Evolutionary conservation across 2,113 vertebrate species (phyloP).

Genomic region (Serilophus lunatus): DNA sequence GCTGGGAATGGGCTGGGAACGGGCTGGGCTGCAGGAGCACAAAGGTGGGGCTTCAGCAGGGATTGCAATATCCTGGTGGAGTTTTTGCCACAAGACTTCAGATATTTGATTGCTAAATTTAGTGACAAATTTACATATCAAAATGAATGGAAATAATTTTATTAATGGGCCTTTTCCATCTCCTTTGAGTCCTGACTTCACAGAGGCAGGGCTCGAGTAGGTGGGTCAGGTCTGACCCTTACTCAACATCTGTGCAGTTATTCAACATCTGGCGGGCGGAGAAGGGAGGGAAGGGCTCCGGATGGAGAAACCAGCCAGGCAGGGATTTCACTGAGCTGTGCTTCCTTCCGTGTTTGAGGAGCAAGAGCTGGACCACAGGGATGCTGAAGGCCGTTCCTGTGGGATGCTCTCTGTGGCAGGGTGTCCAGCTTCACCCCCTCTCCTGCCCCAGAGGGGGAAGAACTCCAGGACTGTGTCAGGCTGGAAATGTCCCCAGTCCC

Average conservation of each 20-base stretch:
- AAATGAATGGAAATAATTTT: constrained; percentile 46
- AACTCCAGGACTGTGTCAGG: rapidly evolving
- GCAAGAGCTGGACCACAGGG: background rate
- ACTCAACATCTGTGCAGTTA: background rate
- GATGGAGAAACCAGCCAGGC: background rate
- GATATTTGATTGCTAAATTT: background rate
- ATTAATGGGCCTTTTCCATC: constrained; percentile 57
- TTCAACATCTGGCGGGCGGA: background rate
- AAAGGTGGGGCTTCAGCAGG: constrained; percentile 25
- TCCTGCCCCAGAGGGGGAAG: background rate
- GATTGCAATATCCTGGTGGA: background rate
- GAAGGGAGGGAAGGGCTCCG: background rate
- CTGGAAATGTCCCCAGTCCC: background rate
- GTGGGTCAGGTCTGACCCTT: constrained; percentile 21
- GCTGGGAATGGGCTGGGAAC: no score
- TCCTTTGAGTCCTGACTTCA: constrained; percentile 36
- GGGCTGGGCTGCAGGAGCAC: constrained; percentile 2
- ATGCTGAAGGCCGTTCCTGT: background rate
- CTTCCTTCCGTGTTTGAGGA: background rate
- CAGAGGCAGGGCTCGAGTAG: constrained; percentile 29
- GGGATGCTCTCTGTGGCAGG: background rate
- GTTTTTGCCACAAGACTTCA: background rate
- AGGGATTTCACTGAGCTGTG: background rate
- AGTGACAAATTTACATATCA: constrained; percentile 57
- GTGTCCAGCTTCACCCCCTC: background rate